Percentiles rank a stretch among this genome's conserved stretches.
Evolutionary conservation across 2,113 vertebrate genomes (phyloP).

Genomic region (Nyctereutes procyonoides): DNA sequence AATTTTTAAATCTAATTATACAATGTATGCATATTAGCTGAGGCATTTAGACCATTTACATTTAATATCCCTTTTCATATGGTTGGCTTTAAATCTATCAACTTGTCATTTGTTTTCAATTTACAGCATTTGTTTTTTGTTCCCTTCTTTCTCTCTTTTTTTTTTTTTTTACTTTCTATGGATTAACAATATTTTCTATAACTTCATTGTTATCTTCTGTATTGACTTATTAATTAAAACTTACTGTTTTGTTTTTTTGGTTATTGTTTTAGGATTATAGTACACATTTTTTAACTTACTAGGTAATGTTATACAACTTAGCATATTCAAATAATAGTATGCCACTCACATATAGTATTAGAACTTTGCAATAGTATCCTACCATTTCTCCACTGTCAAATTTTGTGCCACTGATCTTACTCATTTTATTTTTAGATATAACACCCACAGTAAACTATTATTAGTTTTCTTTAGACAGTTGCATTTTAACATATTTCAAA

Average conservation of each 20-base stretch:
- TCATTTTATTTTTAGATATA: neutral
- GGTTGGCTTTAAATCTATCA: neutral
- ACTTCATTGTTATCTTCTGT: neutral
- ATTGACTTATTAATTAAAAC: neutral
- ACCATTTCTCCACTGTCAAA: neutral
- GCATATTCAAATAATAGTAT: neutral
- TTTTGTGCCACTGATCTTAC: neutral
- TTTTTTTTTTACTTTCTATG: neutral
- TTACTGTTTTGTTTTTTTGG: conserved; percentile 13
- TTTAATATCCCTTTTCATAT: neutral
- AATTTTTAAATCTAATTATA: neutral
- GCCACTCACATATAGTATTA: neutral
- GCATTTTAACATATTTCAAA: neutral
- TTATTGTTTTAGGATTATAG: neutral
- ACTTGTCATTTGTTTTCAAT: neutral
- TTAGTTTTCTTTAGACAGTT: neutral
- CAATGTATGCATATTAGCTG: conserved; percentile 16
- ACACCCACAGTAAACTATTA: neutral
- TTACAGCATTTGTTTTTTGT: neutral
- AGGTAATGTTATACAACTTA: neutral
- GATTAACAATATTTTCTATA: neutral
- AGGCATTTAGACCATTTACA: neutral
- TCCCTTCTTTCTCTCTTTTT: neutral
- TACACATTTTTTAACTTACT: neutral
- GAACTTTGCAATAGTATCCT: neutral